Percentiles rank a stretch among this genome's conserved stretches.
These are phyloP conservation scores for Myotis findleyi DNA, from an alignment of 2,797 vertebrate genomes.

Conservation along the genomic window DNA sequence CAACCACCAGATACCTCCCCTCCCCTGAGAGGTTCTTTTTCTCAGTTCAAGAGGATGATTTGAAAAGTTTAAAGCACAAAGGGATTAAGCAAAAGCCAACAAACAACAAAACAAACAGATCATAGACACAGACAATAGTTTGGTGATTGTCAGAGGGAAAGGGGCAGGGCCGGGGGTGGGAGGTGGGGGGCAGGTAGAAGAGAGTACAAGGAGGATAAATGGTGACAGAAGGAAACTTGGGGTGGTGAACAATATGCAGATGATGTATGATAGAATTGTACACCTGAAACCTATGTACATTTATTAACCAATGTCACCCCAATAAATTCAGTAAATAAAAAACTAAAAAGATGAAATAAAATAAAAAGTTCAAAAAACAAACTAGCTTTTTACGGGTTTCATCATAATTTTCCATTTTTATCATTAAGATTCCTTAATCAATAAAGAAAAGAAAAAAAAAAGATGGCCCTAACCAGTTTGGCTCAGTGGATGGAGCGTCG, in stretches of 20 bases:
- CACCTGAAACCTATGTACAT: neutral
- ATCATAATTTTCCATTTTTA: neutral
- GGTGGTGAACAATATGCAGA: neutral
- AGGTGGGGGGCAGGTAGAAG: neutral
- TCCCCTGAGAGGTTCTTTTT: neutral
- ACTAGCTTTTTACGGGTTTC: neutral
- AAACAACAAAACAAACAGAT: neutral
- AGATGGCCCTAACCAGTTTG: no score
- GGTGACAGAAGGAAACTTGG: neutral
- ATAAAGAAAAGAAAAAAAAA: no score
- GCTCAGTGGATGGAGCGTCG: no score
- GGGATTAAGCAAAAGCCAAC: neutral
- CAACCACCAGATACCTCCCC: neutral
- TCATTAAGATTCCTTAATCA: neutral
- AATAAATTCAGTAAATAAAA: neutral
- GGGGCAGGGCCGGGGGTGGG: no score
- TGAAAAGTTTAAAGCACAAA: conserved; percentile 25
- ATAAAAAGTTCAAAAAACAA: neutral
- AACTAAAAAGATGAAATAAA: neutral
- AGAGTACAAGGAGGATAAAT: neutral
- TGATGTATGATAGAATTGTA: neutral
- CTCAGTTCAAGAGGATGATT: neutral
- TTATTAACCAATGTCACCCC: neutral
- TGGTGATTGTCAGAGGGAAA: neutral
- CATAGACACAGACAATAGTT: neutral